Conservation (phyloP, 2,113 vertebrate species). For the Bos javanicus region DNA sequence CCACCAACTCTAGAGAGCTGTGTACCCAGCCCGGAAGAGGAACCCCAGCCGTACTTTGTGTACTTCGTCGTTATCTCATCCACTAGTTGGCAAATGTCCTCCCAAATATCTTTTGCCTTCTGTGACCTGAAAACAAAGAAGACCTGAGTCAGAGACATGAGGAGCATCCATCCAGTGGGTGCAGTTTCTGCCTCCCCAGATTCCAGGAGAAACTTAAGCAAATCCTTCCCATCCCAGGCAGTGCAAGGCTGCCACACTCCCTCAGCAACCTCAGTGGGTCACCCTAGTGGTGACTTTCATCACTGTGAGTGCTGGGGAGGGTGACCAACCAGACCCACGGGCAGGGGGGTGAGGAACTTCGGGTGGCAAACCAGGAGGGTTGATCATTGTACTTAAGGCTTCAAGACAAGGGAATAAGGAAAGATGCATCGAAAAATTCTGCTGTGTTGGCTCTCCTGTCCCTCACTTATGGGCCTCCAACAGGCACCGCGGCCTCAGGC, state of each 20-base stretch:
- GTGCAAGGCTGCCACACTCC: no score
- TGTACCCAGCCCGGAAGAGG: not conserved
- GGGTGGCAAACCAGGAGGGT: not conserved
- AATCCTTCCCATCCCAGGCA: not conserved
- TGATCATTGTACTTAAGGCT: not conserved
- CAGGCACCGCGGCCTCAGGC: not conserved
- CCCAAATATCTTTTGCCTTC: conserved; percentile 91
- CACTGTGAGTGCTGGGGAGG: not conserved
- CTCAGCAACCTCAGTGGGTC: not conserved
- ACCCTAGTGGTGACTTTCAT: not conserved
- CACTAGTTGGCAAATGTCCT: conserved; percentile 89
- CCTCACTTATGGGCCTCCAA: not conserved
- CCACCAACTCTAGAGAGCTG: not conserved
- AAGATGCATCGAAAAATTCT: not conserved
- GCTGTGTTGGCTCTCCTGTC: not conserved
- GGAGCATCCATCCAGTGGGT: accelerated
- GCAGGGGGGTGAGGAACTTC: not conserved
- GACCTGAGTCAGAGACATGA: not conserved
- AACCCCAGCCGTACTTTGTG: conserved; percentile 83
- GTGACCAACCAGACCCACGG: not conserved
- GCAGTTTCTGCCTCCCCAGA: not conserved
- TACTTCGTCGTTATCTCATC: conserved; percentile 89
- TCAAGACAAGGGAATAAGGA: not conserved
- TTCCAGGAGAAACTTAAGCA: not conserved
- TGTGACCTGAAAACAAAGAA: conserved; percentile 85